Base-by-base conservation (phyloP, 2,888 invertebrate species). In the Palloptera scutellata region DNA sequence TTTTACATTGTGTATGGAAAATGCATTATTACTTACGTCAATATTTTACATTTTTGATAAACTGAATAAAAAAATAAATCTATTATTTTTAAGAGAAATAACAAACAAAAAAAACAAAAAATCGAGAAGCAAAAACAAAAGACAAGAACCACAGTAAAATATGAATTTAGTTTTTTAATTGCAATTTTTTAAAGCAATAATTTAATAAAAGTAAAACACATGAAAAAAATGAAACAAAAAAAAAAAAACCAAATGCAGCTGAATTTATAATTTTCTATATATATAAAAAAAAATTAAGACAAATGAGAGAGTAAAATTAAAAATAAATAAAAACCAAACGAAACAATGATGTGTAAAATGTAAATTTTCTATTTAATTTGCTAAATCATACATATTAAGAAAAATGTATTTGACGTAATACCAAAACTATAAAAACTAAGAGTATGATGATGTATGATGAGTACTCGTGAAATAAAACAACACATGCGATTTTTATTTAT, bases 401-500 rank as follows among this genome's bases (percentile, higher is more conserved):
- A 45, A 59, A 53, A 61, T 41, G 15, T 57, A 57, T 45, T 30
- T n/a, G n/a, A 43, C 55, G 20, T 30, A 15, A 57, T 55, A 30
- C 60, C 13, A 45, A 59, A 61, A 72, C 70, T 76, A 77, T 81
- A 78, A 78, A 76, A 81, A 30, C 30, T 30, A 30, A 30, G 6
- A 30, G 30, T 30, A 30, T 30, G 30, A 30, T 30, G 30, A 30
- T 30, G 30, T 30, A 77, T 79, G 15, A 40, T 40, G 17, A 62
- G 41, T 63, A 67, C 70, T 66, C 69, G 65, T 67, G 43, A 67
- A 73, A 70, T 70, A 66, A 67, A 71, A 72, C 45, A 71, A 72
- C 45, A 76, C 75, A 81, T 79, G 76, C 74, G 68, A 76, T 79
- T 79, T 79, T 79, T 75, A 80, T 60, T 60, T 60, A 65, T 59